phyloP scores from a whole-genome alignment of 2,888 invertebrate genomes.

The Geotrupes spiniger region DNA sequence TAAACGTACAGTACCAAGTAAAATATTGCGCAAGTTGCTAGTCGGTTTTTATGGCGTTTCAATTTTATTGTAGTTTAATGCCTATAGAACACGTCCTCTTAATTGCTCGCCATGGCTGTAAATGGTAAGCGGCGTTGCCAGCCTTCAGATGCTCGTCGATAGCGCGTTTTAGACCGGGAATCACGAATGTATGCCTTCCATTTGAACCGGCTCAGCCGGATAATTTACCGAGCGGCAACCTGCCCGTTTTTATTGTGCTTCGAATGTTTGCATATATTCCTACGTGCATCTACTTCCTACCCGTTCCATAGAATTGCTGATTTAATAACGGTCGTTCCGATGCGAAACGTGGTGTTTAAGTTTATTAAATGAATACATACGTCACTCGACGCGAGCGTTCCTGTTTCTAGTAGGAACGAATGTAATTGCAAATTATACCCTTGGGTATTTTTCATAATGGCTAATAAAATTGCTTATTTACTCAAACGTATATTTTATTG shows the following conservation, averaged over 20 bases:
- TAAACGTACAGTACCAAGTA: not conserved
- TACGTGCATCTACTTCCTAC: conserved; percentile 3
- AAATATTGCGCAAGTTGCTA: not conserved
- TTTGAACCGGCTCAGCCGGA: conserved; percentile 1
- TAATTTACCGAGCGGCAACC: not conserved
- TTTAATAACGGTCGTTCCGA: too few relatives aligned
- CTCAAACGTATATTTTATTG: too few relatives aligned
- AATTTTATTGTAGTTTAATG: conserved; percentile 2
- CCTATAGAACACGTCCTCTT: conserved; percentile 4
- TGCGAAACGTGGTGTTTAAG: too few relatives aligned
- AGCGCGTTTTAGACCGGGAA: not conserved
- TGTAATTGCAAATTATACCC: too few relatives aligned
- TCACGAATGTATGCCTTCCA: not conserved
- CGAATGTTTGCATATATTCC: conserved; percentile 3
- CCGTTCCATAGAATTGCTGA: not conserved
- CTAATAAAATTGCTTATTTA: too few relatives aligned
- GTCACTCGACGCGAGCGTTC: too few relatives aligned
- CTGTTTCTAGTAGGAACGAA: too few relatives aligned
- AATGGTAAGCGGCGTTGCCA: conserved; percentile 5
- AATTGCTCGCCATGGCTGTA: conserved; percentile 4
- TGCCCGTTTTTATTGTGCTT: conserved; percentile 3
- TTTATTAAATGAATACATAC: too few relatives aligned
- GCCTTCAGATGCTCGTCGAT: conserved; percentile 2
- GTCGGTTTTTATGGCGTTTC: conserved; percentile 2
- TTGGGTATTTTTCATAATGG: too few relatives aligned